Evolutionary conservation across 37 sponge, comb jelly and placozoan species (phyloP), one percentile per base, ranked within the genome.

Genomic region (Cliona cf. orientalis): DNA sequence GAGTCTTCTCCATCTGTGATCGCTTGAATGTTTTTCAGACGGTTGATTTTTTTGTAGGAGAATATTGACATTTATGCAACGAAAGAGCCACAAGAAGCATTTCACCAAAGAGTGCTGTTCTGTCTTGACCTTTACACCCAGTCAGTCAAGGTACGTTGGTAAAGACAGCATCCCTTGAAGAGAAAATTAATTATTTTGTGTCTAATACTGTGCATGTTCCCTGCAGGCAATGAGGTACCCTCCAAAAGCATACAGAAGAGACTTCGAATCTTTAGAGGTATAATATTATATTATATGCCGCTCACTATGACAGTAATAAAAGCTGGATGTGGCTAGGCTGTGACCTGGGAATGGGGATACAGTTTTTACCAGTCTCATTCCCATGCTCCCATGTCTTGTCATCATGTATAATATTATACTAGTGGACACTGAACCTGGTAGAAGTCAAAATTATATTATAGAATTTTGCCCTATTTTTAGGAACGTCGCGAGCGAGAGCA

Each of bases 121-220:
- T 98, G 99, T 58, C 71, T 98, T 33, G 94, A 98, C 42, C 85
- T 98, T 12, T 86, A 93, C 89, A 98, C 88, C 69, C 94, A 95
- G 70, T 91, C 93, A 29, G 87, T 98, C 55, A 98, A 95, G 84
- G 96, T 90, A 23, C 5, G 12, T 25, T 59, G 60, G 60, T 72
- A 19, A 72, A 19, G 5, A 9, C 4, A 4, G 36, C 68, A 67
- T 4, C 1, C 31, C 43, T 69, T 42, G 35, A 6, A 35, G 71
- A 36, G n/a, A 23, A 5, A 28, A n/a, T 25, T 22, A 61, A 7
- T 28, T 46, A 4, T 3, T 36, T 23, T 28, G 58, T 39, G 43
- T 3, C 63, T 42, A 42, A 41, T 57, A 28, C 31, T 61, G 9
- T 32, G 19, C 31, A 62, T 28, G 37, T 25, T 25, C 26, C 17